Base-by-base conservation (phyloP, 2,113 vertebrate species). In the Gopherus evgoodei region DNA sequence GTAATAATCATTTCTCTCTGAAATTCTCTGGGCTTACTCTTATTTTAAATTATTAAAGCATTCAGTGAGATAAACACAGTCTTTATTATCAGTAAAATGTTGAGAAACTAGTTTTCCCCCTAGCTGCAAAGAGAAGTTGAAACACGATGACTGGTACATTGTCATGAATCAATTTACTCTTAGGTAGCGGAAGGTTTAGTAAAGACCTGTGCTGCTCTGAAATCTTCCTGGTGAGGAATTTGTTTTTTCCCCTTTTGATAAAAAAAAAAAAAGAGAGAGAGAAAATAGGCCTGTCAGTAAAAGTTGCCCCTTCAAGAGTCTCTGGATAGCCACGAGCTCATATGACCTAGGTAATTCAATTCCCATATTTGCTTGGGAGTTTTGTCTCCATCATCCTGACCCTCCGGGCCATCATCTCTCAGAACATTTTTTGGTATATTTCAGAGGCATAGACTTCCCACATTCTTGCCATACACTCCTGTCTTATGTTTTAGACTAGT, bases 381-480 rank as follows among this genome's bases (percentile, higher is more conserved):
- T 93, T 86, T 87, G 94, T 97, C 96, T 97, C 95, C 96, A 96
- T 90, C 94, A 91, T 95, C 89, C 97, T 95, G 94, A 59, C 86
- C 81, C 89, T 16, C 1, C 90, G 88, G 90, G 85, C 96, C 0
- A 0, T 92, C 96, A 96, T 95, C 96, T 96, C 96, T 95, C 89
- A 90, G 94, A 95, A 75, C 91, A 81, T 95, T 95, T 81, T 47
- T 75, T 96, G 84, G 13, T 83, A 81, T 76, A 42, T 12, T 97
- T 94, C 92, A 94, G 96, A 85, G 82, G 11, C 86, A 87, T 5
- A 87, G 76, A 97, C 95, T 97, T 96, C 91, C 95, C 80, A 95
- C 88, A 97, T 95, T 95, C 90, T 83, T 96, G 31, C 79, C 89
- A 90, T 72, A 94, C 92, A 83, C 13, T 87, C 89, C 88, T 94